Percentiles rank a stretch among this genome's conserved stretches.
Conservation (phyloP, 2,113 vertebrate genomes). For the Neolamprologus variostigma region DNA sequence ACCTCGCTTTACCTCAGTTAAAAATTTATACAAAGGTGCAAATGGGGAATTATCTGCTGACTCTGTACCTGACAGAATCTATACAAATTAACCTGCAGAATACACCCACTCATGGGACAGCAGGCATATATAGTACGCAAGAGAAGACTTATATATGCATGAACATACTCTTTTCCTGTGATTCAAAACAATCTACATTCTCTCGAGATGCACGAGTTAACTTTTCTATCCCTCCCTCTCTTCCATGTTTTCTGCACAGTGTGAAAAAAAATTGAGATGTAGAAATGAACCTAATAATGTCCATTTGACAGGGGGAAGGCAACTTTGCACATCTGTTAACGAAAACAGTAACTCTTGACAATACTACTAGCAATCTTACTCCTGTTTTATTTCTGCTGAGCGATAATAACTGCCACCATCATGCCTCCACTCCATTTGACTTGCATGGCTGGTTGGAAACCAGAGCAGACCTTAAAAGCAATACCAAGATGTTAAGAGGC, state of each 20-base stretch:
- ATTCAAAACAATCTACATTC: neutral
- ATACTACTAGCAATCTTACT: neutral
- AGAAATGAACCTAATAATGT: neutral
- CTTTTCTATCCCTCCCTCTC: neutral
- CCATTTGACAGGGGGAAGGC: neutral
- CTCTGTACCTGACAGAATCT: neutral
- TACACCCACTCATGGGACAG: neutral
- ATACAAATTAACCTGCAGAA: neutral
- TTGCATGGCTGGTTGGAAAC: neutral
- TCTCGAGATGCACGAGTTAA: neutral
- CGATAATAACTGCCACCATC: neutral
- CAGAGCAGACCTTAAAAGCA: neutral
- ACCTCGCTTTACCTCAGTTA: neutral
- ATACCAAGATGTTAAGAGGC: neutral
- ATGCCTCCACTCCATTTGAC: neutral
- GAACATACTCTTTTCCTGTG: neutral
- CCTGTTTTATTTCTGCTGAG: neutral
- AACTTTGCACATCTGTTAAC: neutral
- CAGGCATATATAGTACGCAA: neutral
- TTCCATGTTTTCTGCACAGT: neutral
- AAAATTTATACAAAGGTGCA: neutral
- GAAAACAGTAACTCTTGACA: neutral
- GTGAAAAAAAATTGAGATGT: neutral
- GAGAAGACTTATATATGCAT: neutral
- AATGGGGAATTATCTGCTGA: neutral